Conservation (phyloP, 1,140 invertebrate species). For the Caenorhabditis remanei region DNA sequence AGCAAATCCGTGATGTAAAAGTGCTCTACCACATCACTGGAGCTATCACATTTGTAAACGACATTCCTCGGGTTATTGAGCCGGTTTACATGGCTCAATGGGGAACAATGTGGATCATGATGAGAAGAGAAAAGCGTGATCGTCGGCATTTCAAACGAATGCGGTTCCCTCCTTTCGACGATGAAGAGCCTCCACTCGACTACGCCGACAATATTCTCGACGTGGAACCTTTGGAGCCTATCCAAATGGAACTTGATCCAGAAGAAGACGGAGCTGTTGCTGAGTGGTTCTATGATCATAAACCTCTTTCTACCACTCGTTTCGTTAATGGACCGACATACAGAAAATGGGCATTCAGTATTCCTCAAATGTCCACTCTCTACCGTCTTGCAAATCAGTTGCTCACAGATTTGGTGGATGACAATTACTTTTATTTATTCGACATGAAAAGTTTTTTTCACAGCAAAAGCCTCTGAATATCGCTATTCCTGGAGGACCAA, state of each 20-base stretch:
- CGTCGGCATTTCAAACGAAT: constrained; percentile 95
- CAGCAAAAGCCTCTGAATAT: constrained; percentile 99
- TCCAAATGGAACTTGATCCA: constrained; percentile 96
- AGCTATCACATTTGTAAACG: constrained; percentile 99
- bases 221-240: constrained; percentile 97
- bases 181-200: constrained; percentile 98
- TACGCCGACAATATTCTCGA: constrained; percentile 99
- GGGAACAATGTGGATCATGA: constrained; percentile 99
- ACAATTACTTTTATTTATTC: constrained; percentile 99
- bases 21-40: constrained; percentile 82
- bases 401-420: constrained; percentile 94
- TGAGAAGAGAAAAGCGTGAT: constrained; percentile 97
- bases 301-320: constrained; percentile 89
- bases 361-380: constrained; percentile 96
- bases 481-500: constrained; percentile 99
- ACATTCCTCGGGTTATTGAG: constrained; percentile 99
- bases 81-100: constrained; percentile 99
- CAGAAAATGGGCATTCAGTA: constrained; percentile 90
- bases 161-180: constrained; percentile 99
- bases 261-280: constrained; percentile 90
- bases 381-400: constrained; percentile 97
- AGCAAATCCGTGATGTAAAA: constrained; percentile 97
- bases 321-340: constrained; percentile 98
- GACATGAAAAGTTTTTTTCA: constrained; percentile 99
- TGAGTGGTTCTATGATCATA: constrained; percentile 99